These are phyloP conservation scores for Nineta flava DNA, from an alignment of 2,888 invertebrate species.

Conservation along the genomic window DNA sequence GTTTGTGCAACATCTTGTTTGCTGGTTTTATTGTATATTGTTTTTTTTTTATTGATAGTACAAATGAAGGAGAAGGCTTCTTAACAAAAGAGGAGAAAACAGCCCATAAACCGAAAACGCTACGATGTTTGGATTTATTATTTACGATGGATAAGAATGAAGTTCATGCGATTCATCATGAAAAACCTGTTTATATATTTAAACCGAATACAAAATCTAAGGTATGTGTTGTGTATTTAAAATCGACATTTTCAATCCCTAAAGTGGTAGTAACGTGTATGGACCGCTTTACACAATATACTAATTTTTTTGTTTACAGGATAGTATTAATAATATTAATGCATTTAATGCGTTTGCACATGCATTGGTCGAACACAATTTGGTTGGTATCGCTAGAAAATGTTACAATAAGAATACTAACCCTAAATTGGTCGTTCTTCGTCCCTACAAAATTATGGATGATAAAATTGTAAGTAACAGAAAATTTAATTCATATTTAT, in stretches of 20 bases:
- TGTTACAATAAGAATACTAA: conserved; percentile 3
- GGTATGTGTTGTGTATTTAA: too few species aligned
- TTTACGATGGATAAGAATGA: not conserved
- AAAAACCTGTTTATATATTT: too few species aligned
- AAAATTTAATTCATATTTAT: too few species aligned
- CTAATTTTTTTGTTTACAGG: conserved; percentile 2
- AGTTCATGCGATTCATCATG: not conserved
- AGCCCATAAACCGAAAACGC: not conserved
- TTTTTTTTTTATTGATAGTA: too few species aligned
- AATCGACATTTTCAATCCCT: too few species aligned
- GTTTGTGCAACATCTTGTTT: too few species aligned
- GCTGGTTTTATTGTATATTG: too few species aligned
- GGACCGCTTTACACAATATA: too few species aligned
- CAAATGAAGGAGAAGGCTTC: not conserved
- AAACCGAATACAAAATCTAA: too few species aligned
- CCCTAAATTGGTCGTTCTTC: conserved; percentile 4
- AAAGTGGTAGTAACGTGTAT: too few species aligned
- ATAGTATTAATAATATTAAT: not conserved
- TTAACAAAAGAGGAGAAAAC: not conserved
- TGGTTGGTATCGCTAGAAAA: conserved; percentile 4
- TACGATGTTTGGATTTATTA: conserved; percentile 2
- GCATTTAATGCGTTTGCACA: not conserved
- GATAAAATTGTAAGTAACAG: not conserved
- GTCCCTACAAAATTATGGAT: not conserved
- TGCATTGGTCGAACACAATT: not conserved